Evolutionary conservation across 1,140 invertebrate genomes (phyloP), one percentile per base, ranked within the genome.

Genomic region (Drosophila lowei): DNA sequence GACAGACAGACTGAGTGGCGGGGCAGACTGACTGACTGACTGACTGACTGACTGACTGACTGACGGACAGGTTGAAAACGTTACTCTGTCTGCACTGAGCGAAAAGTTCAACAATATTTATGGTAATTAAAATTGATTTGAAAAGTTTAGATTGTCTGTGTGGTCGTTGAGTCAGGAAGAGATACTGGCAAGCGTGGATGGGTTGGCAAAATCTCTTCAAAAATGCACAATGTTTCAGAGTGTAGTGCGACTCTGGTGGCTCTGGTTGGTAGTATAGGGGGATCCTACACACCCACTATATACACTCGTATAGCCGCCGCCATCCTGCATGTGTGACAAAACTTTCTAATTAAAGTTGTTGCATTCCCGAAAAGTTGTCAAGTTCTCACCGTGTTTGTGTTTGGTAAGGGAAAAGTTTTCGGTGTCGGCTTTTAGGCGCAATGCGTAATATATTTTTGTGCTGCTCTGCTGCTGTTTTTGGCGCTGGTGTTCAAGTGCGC

Each of bases 61-160:
- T 23, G 48, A 60, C 38, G 11, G 28, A n/a, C 65, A 65, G 49
- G 73, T 58, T 28, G 64, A 52, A 28, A 53, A 46, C 48, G n/a
- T 38, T 58, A 50, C 38, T 60, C 38, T 60, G 59, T 58, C 49
- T 77, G 59, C 50, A 61, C 52, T 47, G 60, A 68, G 57, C 63
- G 63, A 70, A 70, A 85, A 79, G 85, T 68, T 85, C 62, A 80
- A 64, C 72, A 67, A 86, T 85, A 89, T 89, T 85, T 85, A 81
- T 89, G 85, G 80, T 89, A 89, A 89, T 89, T 89, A 89, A 89
- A 89, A 89, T 89, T 89, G 85, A 89, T 89, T 89, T 71, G 86
- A 89, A 89, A 89, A 89, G 85, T 89, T 89, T 89, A 81, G 86
- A 81, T 81, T 83, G 83, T 88, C 84, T 88, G 57, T 88, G 66